Evolutionary conservation across 2,888 invertebrate genomes (phyloP).

Genomic region (Seladonia tumulorum): DNA sequence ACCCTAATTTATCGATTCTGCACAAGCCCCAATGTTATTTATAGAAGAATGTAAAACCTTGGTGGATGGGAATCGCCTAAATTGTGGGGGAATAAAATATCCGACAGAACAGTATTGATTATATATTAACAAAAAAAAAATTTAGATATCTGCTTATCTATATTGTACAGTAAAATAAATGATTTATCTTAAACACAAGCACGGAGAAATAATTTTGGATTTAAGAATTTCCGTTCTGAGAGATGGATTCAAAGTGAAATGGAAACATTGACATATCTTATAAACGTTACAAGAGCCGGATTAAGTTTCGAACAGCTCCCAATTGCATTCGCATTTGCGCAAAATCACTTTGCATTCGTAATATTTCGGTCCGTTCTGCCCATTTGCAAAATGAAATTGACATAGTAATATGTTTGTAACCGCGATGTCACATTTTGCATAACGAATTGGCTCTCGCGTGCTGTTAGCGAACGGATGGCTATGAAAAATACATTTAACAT

Average conservation of each 20-base stretch:
- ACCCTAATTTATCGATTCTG: slow-evolving; percentile 28
- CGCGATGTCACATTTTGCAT: neutral
- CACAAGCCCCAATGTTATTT: neutral
- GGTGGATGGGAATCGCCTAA: neutral
- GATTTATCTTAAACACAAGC: neutral
- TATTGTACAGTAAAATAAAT: neutral
- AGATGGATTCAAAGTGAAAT: neutral
- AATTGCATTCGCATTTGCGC: neutral
- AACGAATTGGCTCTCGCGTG: neutral
- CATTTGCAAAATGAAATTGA: neutral
- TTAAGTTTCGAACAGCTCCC: too few species aligned
- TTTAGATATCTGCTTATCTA: neutral
- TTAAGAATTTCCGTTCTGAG: neutral
- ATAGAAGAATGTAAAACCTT: neutral
- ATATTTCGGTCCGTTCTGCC: neutral
- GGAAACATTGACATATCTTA: neutral
- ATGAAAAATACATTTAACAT: neutral
- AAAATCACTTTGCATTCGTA: neutral
- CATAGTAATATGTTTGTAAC: neutral
- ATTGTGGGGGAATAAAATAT: neutral
- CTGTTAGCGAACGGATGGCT: neutral
- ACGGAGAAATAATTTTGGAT: too few species aligned
- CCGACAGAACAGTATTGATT: neutral
- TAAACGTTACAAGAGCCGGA: neutral
- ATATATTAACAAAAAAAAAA: neutral